Base-by-base conservation (phyloP, 2,797 vertebrate genomes). In the Tapera naevia region DNA sequence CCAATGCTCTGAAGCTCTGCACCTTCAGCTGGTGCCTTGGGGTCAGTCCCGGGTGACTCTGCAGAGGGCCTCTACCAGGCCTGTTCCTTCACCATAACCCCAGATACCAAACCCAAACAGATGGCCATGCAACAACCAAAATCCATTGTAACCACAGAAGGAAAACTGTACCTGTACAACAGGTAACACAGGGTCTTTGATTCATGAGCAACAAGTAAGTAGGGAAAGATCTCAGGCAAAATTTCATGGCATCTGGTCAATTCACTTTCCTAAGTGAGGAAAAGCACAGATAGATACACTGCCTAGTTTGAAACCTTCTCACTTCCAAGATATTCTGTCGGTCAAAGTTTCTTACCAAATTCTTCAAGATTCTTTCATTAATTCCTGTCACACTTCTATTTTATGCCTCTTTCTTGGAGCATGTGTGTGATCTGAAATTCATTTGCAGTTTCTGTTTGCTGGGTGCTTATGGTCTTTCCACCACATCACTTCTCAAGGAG, bases 391-490 rank as follows among this genome's bases (percentile, higher is more conserved):
- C 11, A n/a, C 7, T 35, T 83, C 15, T 50, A 2, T 58, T 81
- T 93, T 46, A 50, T 78, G 25, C 4, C 28, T 78, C 61, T 23
- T 78, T 67, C 35, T 50, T 66, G 70, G 46, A 64, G 11, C 35
- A 25, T 0, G 0, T 25, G 6, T 3, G 1, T n/a, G 43, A 79
- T 21, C 24, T 16, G 48, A 69, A 78, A 53, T 58, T 51, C 57
- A 22, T 50, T 54, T 88, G 24, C 25, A 32, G 50, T 51, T 50
- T 35, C n/a, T 43, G 19, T 76, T 62, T 86, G 11, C 73, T 76
- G 41, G 10, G 17, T 70, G 37, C 28, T 81, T 6, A 0, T 9
- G 60, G 56, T 30, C 50, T 53, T 60, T 86, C 39, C 39, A 37
- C 58, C 32, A 45, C 7, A 0, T 61, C 27, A 17, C 32, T 89